phyloP scores from a whole-genome alignment of 2,797 vertebrate genomes.

The Podarcis siculus region DNA sequence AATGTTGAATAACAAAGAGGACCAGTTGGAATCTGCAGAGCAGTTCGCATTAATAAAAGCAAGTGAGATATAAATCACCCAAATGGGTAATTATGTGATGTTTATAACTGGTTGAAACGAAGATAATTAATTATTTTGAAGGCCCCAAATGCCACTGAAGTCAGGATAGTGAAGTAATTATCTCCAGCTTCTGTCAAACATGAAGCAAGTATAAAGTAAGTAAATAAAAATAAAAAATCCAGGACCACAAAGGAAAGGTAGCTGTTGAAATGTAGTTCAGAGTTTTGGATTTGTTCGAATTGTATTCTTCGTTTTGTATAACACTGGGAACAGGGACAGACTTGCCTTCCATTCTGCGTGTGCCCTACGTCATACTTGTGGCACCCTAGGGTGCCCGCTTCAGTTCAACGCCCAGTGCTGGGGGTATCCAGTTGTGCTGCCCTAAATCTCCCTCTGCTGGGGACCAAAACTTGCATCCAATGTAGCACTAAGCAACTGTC shows the following conservation, averaged over 20 bases:
- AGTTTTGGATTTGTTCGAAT: neutral
- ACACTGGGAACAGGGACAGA: too few species aligned
- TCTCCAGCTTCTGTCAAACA: conserved; percentile 12
- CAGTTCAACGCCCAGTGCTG: too few species aligned
- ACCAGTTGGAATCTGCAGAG: conserved; percentile 11
- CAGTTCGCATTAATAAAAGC: conserved; percentile 33
- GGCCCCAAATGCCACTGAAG: conserved; percentile 15
- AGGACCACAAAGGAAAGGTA: neutral
- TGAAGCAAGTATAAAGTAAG: conserved; percentile 13
- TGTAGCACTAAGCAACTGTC: too few species aligned
- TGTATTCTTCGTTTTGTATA: neutral
- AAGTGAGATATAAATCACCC: conserved; percentile 25
- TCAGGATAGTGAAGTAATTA: conserved; percentile 8
- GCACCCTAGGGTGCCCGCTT: too few species aligned
- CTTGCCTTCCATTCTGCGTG: too few species aligned
- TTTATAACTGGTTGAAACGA: conserved; percentile 29
- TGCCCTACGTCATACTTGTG: too few species aligned
- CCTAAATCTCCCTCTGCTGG: too few species aligned
- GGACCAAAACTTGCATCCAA: too few species aligned
- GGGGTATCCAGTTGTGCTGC: too few species aligned
- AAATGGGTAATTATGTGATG: conserved; percentile 17
- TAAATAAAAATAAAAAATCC: neutral
- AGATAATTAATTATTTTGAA: conserved; percentile 41
- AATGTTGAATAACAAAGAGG: conserved; percentile 19
- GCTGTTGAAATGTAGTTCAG: conserved; percentile 21